Conservation (phyloP, 2,113 vertebrate species). For the Neodon shergylaensis region DNA sequence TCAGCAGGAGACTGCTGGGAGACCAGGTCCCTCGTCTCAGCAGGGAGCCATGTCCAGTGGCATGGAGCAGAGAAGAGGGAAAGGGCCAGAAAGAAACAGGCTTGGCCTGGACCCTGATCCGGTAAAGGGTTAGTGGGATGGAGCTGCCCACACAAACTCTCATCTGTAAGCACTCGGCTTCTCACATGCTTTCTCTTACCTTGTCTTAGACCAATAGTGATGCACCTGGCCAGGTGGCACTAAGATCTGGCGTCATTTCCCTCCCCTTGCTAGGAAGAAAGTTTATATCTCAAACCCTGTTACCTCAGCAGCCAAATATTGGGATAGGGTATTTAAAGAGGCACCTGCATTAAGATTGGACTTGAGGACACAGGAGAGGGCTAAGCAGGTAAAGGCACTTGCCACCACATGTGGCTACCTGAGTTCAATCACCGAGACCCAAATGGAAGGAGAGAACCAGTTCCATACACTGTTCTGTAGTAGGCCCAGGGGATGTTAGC, state of each 20-base stretch:
- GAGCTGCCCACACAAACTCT: not conserved
- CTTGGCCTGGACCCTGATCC: not conserved
- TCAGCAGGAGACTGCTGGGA: not conserved
- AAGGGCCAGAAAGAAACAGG: not conserved
- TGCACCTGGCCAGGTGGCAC: accelerated
- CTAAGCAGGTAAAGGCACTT: not conserved
- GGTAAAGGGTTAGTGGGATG: not conserved
- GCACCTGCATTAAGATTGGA: not conserved
- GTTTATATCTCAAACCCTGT: no score
- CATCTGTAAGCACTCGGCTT: accelerated
- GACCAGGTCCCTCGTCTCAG: not conserved
- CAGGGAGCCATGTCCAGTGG: not conserved
- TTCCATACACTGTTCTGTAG: not conserved
- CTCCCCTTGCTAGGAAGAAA: not conserved
- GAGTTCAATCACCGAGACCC: not conserved
- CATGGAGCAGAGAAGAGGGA: not conserved
- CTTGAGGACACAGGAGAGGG: not conserved
- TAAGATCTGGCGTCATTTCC: accelerated
- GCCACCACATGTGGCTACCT: not conserved
- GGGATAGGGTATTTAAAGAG: not conserved
- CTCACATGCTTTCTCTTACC: accelerated
- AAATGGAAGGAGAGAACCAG: not conserved
- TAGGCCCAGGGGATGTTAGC: not conserved
- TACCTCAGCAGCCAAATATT: not conserved
- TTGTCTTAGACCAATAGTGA: not conserved